Conservation (phyloP, 2,888 invertebrate species). For the Helobdella robusta region DNA sequence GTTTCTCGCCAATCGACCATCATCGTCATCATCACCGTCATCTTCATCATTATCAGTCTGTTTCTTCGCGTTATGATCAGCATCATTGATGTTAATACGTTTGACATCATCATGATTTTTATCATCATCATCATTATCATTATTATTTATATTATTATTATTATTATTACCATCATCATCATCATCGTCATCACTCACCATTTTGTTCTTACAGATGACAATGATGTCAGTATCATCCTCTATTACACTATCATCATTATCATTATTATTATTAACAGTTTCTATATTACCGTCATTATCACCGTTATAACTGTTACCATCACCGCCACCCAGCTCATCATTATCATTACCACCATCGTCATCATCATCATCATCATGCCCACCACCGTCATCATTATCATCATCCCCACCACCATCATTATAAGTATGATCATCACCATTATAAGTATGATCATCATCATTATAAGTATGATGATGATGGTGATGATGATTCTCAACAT, state of each 20-base stretch:
- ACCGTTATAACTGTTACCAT: no score
- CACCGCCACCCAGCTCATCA: neutral
- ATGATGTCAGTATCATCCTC: neutral
- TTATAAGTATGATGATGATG: neutral
- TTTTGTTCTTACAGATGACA: neutral
- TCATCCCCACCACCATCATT: constrained; percentile 4
- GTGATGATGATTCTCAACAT: neutral
- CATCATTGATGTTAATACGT: neutral
- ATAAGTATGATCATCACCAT: neutral
- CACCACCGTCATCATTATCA: neutral
- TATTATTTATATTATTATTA: neutral
- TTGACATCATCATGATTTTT: constrained; percentile 13
- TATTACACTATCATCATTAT: neutral
- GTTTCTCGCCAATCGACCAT: no score
- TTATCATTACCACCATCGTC: neutral
- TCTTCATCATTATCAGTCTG: neutral
- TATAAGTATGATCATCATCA: neutral
- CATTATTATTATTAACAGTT: neutral
- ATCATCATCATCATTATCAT: constrained; percentile 14
- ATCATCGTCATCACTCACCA: neutral
- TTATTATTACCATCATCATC: constrained; percentile 9
- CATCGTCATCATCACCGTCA: neutral
- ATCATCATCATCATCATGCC: neutral
- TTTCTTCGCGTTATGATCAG: neutral
- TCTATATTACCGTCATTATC: neutral